phyloP scores from a whole-genome alignment of 2,797 vertebrate species.

The Neosalanx taihuensis region DNA sequence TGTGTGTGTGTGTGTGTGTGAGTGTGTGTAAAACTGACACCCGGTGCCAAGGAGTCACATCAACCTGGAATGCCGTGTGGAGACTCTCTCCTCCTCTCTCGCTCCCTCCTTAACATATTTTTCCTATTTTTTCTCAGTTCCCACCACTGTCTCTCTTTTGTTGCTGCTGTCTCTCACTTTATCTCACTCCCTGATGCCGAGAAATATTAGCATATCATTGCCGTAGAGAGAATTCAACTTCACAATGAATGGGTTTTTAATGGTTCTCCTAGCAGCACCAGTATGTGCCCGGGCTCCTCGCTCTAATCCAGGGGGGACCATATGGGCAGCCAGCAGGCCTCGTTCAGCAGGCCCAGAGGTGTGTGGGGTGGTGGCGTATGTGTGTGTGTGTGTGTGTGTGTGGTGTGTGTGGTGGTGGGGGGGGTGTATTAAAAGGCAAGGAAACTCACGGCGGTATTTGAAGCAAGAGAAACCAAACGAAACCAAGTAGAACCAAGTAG shows the following conservation, averaged over 20 bases:
- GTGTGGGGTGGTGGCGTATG: neutral
- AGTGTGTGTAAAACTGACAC: constrained; percentile 27
- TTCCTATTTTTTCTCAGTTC: constrained; percentile 27
- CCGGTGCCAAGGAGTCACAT: constrained; percentile 45
- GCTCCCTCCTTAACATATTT: constrained; percentile 6
- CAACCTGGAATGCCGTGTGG: constrained; percentile 47
- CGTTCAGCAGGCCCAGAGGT: constrained; percentile 47
- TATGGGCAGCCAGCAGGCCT: constrained; percentile 66
- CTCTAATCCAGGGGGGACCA: constrained; percentile 65
- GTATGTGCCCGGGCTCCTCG: constrained; percentile 62
- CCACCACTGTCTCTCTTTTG: constrained; percentile 10
- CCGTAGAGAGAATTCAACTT: constrained; percentile 60
- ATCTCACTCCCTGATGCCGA: constrained; percentile 40
- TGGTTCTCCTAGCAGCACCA: constrained; percentile 64
- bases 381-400: too few species aligned
- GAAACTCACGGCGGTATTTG: constrained; percentile 59
- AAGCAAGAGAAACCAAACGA: constrained; percentile 60
- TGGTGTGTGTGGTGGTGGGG: neutral
- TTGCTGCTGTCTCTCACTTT: constrained; percentile 18
- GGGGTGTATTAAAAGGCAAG: constrained; percentile 53
- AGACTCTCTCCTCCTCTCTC: constrained; percentile 25
- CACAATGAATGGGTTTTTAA: constrained; percentile 76
- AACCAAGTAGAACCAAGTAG: constrained; percentile 37
- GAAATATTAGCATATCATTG: constrained; percentile 71
- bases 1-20: constrained; percentile 27